Conservation (phyloP, 2,113 vertebrate species). For the Cygnus buccinator region DNA sequence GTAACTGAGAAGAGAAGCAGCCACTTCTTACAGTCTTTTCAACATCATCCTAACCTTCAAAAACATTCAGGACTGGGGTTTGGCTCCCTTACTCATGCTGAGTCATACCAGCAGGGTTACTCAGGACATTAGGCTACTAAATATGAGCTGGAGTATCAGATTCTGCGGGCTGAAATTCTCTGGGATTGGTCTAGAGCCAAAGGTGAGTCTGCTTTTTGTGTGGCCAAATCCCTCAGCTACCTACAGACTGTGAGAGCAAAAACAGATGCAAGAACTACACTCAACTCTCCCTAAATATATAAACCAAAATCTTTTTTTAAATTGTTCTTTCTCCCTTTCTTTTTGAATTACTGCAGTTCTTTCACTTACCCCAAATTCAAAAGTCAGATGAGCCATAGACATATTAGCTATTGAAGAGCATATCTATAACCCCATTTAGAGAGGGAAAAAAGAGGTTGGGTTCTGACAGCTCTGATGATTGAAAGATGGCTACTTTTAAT, state of each 20-base stretch:
- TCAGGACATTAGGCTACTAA: constrained; percentile 20
- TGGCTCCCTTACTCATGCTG: constrained; percentile 47
- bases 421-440: neutral
- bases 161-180: constrained; percentile 56
- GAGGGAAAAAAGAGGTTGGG: neutral
- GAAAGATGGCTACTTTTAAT: constrained; percentile 52
- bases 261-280: neutral
- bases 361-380: neutral
- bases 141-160: constrained; percentile 50
- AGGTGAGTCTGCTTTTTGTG: neutral
- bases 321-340: neutral
- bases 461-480: constrained; percentile 42
- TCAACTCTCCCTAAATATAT: neutral
- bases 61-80: constrained; percentile 20
- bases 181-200: constrained; percentile 42
- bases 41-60: constrained; percentile 62
- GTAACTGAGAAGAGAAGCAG: neutral
- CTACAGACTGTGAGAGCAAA: neutral
- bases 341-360: neutral
- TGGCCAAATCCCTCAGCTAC: neutral
- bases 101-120: constrained; percentile 12
- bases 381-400: neutral
- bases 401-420: neutral
- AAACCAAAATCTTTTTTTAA: neutral
- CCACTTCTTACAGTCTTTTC: neutral